Conservation (phyloP, 2,888 invertebrate genomes). For the Silvanus unidentatus region DNA sequence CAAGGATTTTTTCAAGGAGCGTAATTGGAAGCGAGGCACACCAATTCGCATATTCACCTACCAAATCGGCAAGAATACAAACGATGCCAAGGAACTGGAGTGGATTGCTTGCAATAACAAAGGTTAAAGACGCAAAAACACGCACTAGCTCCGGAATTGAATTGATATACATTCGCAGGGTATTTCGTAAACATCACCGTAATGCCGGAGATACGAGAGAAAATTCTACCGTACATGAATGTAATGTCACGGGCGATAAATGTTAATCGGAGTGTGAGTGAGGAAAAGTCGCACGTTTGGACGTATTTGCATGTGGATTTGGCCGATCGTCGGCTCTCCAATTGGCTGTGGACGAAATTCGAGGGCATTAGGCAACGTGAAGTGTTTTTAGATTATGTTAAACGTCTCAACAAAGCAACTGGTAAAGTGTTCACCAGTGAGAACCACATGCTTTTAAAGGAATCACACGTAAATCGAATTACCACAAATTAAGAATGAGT, state of each 20-base stretch:
- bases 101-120: constrained; percentile 98
- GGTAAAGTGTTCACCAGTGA: constrained; percentile 25
- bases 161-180: constrained; percentile 55
- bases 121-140: too few species aligned
- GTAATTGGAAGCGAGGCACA: constrained; percentile 65
- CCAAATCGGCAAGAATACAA: constrained; percentile 73
- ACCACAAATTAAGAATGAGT: not conserved
- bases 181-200: constrained; percentile 94
- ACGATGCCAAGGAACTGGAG: constrained; percentile 84
- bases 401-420: constrained; percentile 41
- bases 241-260: constrained; percentile 95
- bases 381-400: constrained; percentile 60
- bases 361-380: constrained; percentile 76
- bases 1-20: constrained; percentile 72
- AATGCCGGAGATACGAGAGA: constrained; percentile 92
- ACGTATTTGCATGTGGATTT: constrained; percentile 94
- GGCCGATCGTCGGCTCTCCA: constrained; percentile 82
- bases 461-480: constrained; percentile 27
- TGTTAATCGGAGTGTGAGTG: constrained; percentile 53
- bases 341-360: constrained; percentile 82
- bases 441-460: constrained; percentile 29
- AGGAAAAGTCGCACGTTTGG: constrained; percentile 81
- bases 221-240: constrained; percentile 87
- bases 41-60: constrained; percentile 95
- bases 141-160: too few species aligned